These are phyloP conservation scores for Lasiurus cinereus DNA, from an alignment of 2,113 vertebrate species.

Conservation along the genomic window DNA sequence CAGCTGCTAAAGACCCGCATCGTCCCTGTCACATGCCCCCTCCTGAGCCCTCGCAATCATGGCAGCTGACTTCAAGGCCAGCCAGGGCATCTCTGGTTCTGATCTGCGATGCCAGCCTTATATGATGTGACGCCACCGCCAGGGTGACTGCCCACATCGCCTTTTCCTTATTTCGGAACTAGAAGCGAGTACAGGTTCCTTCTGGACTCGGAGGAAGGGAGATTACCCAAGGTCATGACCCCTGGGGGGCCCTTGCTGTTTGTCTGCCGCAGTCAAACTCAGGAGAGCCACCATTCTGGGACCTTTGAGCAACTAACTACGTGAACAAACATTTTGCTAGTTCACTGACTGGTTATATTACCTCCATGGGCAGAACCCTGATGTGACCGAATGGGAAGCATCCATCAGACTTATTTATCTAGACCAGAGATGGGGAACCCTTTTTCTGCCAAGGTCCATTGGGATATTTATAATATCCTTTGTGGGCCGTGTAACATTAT, in stretches of 20 bases:
- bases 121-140: accelerated
- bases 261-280: background rate
- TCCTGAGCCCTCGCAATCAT: background rate
- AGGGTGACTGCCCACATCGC: no score
- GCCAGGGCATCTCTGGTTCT: no score
- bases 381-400: background rate
- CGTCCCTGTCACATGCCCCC: background rate
- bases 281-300: background rate
- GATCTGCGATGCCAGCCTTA: accelerated
- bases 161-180: background rate
- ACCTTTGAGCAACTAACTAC: background rate
- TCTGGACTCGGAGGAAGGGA: background rate
- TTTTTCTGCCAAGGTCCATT: no score
- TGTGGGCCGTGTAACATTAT: no score
- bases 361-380: background rate
- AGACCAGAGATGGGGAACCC: background rate
- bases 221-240: no score
- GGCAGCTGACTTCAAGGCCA: background rate
- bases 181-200: background rate
- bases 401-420: background rate
- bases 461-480: no score
- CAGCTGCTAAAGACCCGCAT: background rate
- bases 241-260: background rate
- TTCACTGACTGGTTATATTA: background rate
- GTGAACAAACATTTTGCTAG: accelerated